phyloP scores from a whole-genome alignment of 2,113 vertebrate species.

The Seriola dumerili region DNA sequence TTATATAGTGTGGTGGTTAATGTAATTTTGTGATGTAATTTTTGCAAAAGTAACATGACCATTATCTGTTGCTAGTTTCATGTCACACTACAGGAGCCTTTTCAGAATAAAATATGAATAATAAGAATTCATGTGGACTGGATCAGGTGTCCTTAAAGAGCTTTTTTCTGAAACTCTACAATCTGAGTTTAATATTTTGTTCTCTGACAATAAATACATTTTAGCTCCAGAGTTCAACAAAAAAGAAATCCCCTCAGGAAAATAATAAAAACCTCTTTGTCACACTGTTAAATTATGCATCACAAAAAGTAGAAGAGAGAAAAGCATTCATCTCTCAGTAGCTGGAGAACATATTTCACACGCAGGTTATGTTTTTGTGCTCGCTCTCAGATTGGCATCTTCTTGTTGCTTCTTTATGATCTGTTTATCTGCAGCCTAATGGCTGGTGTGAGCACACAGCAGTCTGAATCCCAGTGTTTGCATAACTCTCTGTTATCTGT shows the following conservation, averaged over 20 bases:
- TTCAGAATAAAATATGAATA: neutral
- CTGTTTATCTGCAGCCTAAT: constrained; percentile 26
- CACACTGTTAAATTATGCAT: constrained; percentile 5
- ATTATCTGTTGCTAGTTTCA: neutral
- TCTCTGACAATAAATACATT: neutral
- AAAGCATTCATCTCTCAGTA: neutral
- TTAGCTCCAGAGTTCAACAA: neutral
- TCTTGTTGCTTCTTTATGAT: constrained; percentile 4
- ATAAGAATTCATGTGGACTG: neutral
- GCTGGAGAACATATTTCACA: neutral
- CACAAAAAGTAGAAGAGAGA: neutral
- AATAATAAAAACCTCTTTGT: neutral
- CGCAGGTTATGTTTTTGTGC: neutral
- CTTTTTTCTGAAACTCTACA: neutral
- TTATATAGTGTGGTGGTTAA: too few species aligned
- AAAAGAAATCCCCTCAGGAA: too few species aligned
- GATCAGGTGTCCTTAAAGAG: neutral
- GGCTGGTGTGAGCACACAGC: neutral
- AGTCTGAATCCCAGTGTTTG: neutral
- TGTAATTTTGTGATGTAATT: too few species aligned
- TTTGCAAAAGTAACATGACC: too few species aligned
- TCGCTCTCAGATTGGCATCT: neutral
- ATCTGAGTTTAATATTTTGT: neutral
- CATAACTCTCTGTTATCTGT: constrained; percentile 49
- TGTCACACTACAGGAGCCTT: neutral